These are phyloP conservation scores for Chloroceryle inda DNA, from an alignment of 2,797 vertebrate species.

Conservation along the genomic window DNA sequence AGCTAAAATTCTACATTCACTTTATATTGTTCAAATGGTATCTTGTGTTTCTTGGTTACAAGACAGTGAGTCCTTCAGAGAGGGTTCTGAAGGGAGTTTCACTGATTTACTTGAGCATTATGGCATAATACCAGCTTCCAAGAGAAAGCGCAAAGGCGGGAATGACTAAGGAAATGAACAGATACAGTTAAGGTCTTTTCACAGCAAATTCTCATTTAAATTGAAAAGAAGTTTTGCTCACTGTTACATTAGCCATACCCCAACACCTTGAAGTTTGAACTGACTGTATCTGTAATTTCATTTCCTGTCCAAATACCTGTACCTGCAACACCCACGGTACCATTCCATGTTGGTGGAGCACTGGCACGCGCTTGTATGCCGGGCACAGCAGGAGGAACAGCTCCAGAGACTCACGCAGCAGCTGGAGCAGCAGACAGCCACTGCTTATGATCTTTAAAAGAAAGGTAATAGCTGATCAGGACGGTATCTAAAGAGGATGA, in stretches of 20 bases:
- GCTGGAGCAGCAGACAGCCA: not conserved
- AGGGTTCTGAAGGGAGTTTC: not conserved
- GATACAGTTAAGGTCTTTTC: not conserved
- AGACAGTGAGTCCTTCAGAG: not conserved
- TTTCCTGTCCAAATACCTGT: not conserved
- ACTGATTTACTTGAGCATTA: not conserved
- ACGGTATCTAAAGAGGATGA: not conserved
- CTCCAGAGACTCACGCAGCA: not conserved
- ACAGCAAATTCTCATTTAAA: not conserved
- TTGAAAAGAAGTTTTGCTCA: not conserved
- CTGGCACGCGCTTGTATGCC: rapidly evolving
- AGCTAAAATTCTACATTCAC: not conserved
- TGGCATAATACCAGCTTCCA: not conserved
- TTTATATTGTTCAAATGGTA: not conserved
- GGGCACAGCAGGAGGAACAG: not conserved
- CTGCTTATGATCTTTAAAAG: not conserved
- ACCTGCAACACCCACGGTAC: rapidly evolving
- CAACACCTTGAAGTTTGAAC: not conserved
- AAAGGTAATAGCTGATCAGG: not conserved
- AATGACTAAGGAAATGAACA: not conserved
- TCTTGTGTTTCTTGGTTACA: not conserved
- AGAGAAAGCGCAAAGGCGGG: not conserved
- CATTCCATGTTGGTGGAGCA: not conserved
- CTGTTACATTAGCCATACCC: not conserved
- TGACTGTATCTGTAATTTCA: not conserved